phyloP scores from a whole-genome alignment of 2,888 invertebrate genomes.

The Callyntrura guangdongensis region DNA sequence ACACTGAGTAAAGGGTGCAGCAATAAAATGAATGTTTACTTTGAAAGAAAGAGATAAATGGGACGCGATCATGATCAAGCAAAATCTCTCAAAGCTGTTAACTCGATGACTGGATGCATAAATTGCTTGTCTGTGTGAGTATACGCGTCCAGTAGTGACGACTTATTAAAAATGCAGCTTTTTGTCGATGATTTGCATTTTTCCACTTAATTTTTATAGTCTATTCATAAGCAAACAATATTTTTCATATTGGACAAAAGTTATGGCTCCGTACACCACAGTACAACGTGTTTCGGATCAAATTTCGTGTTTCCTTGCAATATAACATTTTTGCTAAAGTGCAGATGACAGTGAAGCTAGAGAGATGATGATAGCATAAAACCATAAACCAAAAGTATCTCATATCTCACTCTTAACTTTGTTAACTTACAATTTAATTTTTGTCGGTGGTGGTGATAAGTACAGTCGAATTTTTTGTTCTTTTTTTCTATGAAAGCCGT shows the following conservation, averaged over 20 bases:
- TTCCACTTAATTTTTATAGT: conserved; percentile 39
- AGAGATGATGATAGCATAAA: neutral
- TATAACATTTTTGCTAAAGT: neutral
- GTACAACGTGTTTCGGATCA: neutral
- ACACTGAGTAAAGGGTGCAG: conserved; percentile 16
- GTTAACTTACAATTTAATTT: too few relatives aligned
- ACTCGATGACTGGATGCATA: conserved; percentile 33
- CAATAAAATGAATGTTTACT: conserved; percentile 16
- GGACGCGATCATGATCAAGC: conserved; percentile 28
- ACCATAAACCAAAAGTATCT: too few relatives aligned
- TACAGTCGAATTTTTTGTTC: too few relatives aligned
- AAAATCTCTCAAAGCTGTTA: conserved; percentile 39
- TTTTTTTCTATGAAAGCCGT: too few relatives aligned
- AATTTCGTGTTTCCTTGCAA: conserved; percentile 12
- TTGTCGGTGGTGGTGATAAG: too few relatives aligned
- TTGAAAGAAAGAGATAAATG: conserved; percentile 48
- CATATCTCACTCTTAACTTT: too few relatives aligned
- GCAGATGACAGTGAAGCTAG: neutral
- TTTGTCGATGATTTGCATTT: conserved; percentile 42
- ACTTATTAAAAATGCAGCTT: conserved; percentile 15
- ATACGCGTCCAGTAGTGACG: neutral
- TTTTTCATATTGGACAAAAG: neutral
- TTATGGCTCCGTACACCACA: neutral
- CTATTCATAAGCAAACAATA: conserved; percentile 27
- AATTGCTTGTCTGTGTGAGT: neutral